Evolutionary conservation across 2,888 invertebrate species (phyloP), one percentile per base, ranked within the genome.

Genomic region (Himalopsyche japonica): DNA sequence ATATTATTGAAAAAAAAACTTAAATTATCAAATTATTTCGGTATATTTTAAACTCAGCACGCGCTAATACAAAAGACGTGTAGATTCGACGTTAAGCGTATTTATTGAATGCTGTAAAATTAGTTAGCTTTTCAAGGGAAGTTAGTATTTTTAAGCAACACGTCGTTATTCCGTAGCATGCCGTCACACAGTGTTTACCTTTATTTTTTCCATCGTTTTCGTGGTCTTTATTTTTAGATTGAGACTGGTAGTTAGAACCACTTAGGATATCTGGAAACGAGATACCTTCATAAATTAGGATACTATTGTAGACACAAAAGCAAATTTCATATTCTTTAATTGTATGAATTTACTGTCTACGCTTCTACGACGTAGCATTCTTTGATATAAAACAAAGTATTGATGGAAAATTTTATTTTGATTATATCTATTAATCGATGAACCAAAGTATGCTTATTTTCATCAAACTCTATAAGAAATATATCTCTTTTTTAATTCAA

Each of bases 161-260:
- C 81, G 12, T 12, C 15, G 0, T 57, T 57, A 24, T 57, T 20
- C 20, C 20, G 20, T 20, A 7, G 15, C 82, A 82, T 81, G 81
- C 82, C 47, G 79, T 47, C 37, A 82, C 48, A 70, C n/a, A 34
- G 7, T 64, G 32, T 92, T 87, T 92, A 95, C 95, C 95, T 95
- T 95, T 95, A 90, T 93, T 94, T 91, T 95, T 95, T 89, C 95
- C 93, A 88, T 95, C 95, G 89, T 96, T 95, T 90, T 95, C 95
- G 89, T 94, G 94, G 92, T 94, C 94, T 91, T 93, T 94, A 90
- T 94, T 93, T 92, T 94, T 92, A 87, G 91, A 88, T 88, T 91
- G 92, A 82, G 92, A 92, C 88, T 92, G 92, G 90, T 95, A 95
- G 91, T 93, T 94, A 89, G 95, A 94, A 88, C 95, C 95, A 93